Percentiles rank a stretch among this genome's conserved stretches.
phyloP scores from a whole-genome alignment of 2,113 vertebrate species.

The Siniperca chuatsi region DNA sequence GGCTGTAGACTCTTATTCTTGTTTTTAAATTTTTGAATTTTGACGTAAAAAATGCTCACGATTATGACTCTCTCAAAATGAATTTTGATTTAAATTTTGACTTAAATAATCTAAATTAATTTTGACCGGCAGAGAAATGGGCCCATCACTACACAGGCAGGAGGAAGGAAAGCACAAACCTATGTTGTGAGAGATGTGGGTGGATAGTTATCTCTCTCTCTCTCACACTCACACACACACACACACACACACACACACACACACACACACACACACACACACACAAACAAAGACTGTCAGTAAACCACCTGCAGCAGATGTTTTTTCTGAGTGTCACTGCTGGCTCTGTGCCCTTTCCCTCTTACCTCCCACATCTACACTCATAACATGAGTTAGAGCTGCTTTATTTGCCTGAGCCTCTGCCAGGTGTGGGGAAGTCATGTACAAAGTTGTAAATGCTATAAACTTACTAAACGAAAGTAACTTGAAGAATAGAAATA shows the following conservation, averaged over 20 bases:
- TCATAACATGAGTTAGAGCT: constrained; percentile 12
- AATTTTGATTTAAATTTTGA: too few species aligned
- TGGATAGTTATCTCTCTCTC: background rate
- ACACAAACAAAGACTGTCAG: background rate
- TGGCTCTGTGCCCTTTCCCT: background rate
- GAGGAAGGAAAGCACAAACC: background rate
- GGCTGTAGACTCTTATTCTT: too few species aligned
- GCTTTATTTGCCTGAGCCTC: constrained; percentile 40
- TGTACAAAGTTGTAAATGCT: background rate
- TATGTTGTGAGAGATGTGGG: background rate
- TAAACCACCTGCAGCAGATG: constrained; percentile 13
- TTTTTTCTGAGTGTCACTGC: background rate
- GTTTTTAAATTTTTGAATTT: too few species aligned
- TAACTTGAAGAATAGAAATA: background rate
- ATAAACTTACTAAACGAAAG: background rate
- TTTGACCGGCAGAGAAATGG: background rate
- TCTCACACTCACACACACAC: background rate
- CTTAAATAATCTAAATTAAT: too few species aligned
- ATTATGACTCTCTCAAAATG: too few species aligned
- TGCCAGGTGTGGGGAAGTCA: constrained; percentile 11
- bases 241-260: background rate
- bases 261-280: background rate
- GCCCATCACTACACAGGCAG: background rate
- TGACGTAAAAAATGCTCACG: too few species aligned
- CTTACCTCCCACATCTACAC: background rate